These are phyloP conservation scores for Fringilla coelebs DNA, from an alignment of 2,797 vertebrate genomes.

Conservation along the genomic window DNA sequence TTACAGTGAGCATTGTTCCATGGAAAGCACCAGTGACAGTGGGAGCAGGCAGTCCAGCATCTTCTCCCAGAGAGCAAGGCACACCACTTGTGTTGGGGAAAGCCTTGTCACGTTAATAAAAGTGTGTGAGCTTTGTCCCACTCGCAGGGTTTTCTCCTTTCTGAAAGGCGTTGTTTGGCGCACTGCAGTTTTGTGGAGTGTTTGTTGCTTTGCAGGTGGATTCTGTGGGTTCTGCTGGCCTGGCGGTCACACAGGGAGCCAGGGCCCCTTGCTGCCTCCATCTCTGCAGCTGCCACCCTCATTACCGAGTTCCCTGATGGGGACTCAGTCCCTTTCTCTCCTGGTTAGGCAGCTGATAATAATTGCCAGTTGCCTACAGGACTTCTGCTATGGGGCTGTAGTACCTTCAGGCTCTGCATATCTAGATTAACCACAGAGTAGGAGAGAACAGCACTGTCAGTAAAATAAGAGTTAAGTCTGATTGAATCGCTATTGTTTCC, in stretches of 20 bases:
- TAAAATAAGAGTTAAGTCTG: background rate
- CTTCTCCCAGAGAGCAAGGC: background rate
- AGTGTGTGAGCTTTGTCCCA: background rate
- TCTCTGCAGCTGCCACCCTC: background rate
- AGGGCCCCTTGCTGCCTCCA: background rate
- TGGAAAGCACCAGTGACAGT: background rate
- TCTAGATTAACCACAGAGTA: fast-evolving
- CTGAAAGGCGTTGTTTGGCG: fast-evolving
- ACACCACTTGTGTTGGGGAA: fast-evolving
- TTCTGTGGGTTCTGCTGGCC: background rate
- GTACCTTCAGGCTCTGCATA: fast-evolving
- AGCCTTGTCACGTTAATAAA: background rate
- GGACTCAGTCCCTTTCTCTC: fast-evolving
- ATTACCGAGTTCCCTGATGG: background rate
- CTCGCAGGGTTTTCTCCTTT: background rate
- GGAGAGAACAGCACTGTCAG: background rate
- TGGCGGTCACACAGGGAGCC: background rate
- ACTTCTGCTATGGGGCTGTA: background rate
- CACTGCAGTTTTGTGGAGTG: fast-evolving
- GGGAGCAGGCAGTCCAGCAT: background rate
- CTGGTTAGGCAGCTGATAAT: background rate
- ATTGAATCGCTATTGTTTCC: background rate
- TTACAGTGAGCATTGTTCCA: fast-evolving
- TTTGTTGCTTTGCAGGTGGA: background rate
- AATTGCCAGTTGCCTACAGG: background rate